Percentiles rank a stretch among this genome's conserved stretches.
Conservation (phyloP, 2,113 vertebrate species). For the Collichthys lucidus region DNA sequence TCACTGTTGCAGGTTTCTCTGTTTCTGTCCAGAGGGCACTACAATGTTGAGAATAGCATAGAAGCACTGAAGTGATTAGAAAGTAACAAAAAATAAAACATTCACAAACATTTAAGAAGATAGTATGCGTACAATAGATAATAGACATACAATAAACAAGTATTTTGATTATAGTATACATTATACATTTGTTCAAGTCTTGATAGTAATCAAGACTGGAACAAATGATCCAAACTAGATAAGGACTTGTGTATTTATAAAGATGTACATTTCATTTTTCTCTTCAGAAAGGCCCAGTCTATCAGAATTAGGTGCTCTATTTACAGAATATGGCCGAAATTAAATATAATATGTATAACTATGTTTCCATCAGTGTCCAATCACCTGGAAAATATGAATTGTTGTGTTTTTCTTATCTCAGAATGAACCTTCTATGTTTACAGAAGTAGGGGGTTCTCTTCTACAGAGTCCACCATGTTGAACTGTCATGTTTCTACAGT, state of each 20-base stretch:
- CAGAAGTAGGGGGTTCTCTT: too few species aligned
- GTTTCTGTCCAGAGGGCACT: background rate
- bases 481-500: too few species aligned
- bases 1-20: background rate
- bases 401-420: too few species aligned
- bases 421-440: too few species aligned
- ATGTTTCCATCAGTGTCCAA: too few species aligned
- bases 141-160: background rate
- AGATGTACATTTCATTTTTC: background rate
- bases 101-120: constrained; percentile 2
- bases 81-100: background rate
- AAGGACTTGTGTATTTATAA: background rate
- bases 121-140: too few species aligned
- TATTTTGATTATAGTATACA: background rate
- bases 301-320: too few species aligned
- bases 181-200: too few species aligned
- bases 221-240: background rate
- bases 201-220: background rate
- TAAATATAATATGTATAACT: too few species aligned
- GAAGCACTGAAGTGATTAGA: background rate
- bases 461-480: too few species aligned
- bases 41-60: background rate
- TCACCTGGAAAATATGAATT: too few species aligned
- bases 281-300: background rate
- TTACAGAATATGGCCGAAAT: too few species aligned